Base-by-base conservation (phyloP, 2,888 invertebrate species). In the Bellardia bayeri region DNA sequence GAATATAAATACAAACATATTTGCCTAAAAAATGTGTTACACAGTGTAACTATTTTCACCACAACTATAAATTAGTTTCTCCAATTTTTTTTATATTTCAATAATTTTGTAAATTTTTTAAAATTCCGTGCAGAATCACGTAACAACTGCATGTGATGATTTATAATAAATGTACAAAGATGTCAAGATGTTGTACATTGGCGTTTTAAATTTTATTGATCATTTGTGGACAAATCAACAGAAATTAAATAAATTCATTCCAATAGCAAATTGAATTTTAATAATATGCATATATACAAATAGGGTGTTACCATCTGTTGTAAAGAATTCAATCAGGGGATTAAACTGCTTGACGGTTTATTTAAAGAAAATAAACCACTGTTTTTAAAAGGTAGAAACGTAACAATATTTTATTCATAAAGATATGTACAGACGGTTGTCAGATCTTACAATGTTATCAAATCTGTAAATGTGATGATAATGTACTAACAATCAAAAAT, bases 81-180 rank as follows among this genome's bases (percentile, higher is more conserved):
- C 45, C 11, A 23, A 23, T 58, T 58, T 33, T 16, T 78, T 68
- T 66, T 58, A 51, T 23, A 11, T 72, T 54, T 0, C 16, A 54
- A 30, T n/a, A 54, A 42, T 49, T 45, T 76, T 30, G 16, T 45
- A 16, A 78, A 78, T 79, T 69, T n/a, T 81, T 75, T 75, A 5
- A 58, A 75, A 68, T 68, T 68, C 8, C 7, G 11, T 82, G 30
- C 30, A 74, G 30, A 85, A 74, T 84, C 79, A 84, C 84, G 84
- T 79, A 84, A 79, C 84, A 68, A 74, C 40, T 85, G 79, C 84
- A 85, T 80, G 84, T 74, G 84, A 51, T 80, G 66, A 79, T 80
- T 79, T 79, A 85, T 85, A 61, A 42, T 63, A 54, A 68, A 74
- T 80, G 74, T 72, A 66, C 72, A 79, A 66, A 72, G 33, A 72